A percentile compares a stretch with the other conserved stretches of the same genome.
phyloP scores from a whole-genome alignment of 1,140 invertebrate genomes.

The Sinonovacula constricta region DNA sequence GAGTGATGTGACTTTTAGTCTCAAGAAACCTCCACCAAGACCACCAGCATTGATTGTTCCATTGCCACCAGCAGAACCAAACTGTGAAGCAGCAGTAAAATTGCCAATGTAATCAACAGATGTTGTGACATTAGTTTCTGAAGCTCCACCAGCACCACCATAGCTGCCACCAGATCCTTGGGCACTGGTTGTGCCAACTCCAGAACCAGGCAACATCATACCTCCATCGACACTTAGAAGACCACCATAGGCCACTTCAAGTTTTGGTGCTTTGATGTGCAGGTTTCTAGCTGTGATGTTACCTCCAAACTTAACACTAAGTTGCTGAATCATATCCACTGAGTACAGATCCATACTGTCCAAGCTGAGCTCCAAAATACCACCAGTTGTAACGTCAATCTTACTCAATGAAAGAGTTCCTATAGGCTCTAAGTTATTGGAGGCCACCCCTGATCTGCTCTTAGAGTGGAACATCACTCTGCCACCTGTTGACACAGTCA shows the following conservation, averaged over 20 bases:
- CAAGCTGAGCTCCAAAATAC: slow-evolving; percentile 54
- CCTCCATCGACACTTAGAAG: slow-evolving; percentile 51
- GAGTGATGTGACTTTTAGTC: slow-evolving; percentile 30
- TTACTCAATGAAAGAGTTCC: slow-evolving; percentile 60
- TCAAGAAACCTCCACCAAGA: slow-evolving; percentile 61
- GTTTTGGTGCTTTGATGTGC: slow-evolving; percentile 49
- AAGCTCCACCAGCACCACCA: slow-evolving; percentile 64
- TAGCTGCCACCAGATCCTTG: slow-evolving; percentile 60
- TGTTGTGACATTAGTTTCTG: slow-evolving; percentile 31
- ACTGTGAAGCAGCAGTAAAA: slow-evolving; percentile 51
- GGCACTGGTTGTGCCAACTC: slow-evolving; percentile 48
- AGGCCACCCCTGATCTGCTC: slow-evolving; percentile 58
- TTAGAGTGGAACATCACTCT: slow-evolving; percentile 55
- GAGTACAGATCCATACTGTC: slow-evolving; percentile 53
- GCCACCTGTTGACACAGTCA: slow-evolving; percentile 62
- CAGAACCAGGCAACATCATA: slow-evolving; percentile 35
- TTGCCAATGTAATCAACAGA: slow-evolving; percentile 43
- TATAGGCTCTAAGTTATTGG: slow-evolving; percentile 42
- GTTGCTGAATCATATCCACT: slow-evolving; percentile 52
- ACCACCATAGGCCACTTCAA: slow-evolving; percentile 61
- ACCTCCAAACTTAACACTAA: slow-evolving; percentile 67
- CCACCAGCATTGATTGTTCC: slow-evolving; percentile 28
- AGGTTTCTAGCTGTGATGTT: slow-evolving; percentile 54
- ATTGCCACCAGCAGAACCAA: slow-evolving; percentile 68
- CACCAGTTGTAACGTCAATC: slow-evolving; percentile 61